Evolutionary conservation across 2,888 invertebrate species (phyloP), one percentile per base, ranked within the genome.

Genomic region (Caenorhabditis sp.): DNA sequence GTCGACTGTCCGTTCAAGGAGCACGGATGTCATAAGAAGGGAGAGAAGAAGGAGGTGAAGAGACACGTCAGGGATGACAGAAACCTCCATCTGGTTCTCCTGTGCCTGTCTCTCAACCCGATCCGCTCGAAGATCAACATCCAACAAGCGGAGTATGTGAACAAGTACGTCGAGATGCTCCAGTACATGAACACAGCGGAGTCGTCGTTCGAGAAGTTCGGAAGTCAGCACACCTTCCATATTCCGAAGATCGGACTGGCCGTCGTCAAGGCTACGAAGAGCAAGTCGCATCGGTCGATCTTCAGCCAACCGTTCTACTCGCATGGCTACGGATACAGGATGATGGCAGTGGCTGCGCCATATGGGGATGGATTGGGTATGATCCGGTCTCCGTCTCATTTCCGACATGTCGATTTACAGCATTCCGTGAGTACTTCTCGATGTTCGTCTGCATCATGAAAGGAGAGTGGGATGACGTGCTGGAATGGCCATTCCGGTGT

Each of bases 11-110:
- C 84, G 4, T 84, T 84, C 66, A 80, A 84, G 24, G 41, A 35
- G 14, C 84, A 80, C 26, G 84, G 84, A 47, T 84, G 84, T 44
- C 84, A 84, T 41, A 84, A 84, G 24, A 66, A 28, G 61, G 84
- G 84, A 3, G 75, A 70, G 28, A 69, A 80, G 24, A 24, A n/a
- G 8, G 66, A 68, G 2, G 84, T 84, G 28, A 84, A 84, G 28
- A 24, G 73, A 47, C 84, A 84, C 38, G 75, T 84, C 6, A 19
- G 84, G 19, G 84, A 84, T 54, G 84, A 84, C 69, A 69, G 77
- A 24, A 79, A 83, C 16, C 77, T 79, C 6, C 83, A 83, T 47
- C 56, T 82, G 41, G 59, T 82, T 0, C 74, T 82, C 28, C 38
- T 82, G 12, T 82, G 82, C 59, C 61, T 66, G 14, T 77, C 82